Evolutionary conservation across 2,113 vertebrate species (phyloP).

Genomic region (Argyrosomus japonicus): DNA sequence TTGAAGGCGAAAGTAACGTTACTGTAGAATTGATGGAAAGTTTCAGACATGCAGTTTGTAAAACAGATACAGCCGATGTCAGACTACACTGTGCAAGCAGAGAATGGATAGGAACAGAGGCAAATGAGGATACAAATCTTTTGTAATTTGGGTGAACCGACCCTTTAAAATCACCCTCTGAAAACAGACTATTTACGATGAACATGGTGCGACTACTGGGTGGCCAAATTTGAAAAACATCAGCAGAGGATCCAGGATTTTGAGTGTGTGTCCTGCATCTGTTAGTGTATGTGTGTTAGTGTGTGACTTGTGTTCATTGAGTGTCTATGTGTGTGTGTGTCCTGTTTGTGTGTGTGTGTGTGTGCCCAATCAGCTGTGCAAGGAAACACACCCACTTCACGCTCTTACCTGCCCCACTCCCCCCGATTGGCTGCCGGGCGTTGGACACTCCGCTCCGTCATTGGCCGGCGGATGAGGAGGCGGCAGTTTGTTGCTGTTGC

Average conservation of each 20-base stretch:
- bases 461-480: constrained; percentile 71
- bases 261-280: not conserved
- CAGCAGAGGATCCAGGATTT: not conserved
- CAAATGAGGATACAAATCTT: not conserved
- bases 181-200: not conserved
- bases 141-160: not conserved
- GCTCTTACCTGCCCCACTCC: constrained; percentile 1
- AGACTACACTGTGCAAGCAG: too few species aligned
- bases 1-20: too few species aligned
- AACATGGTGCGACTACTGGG: not conserved
- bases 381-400: constrained; percentile 45
- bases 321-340: not conserved
- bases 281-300: not conserved
- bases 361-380: constrained; percentile 62
- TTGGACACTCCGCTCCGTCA: constrained; percentile 49
- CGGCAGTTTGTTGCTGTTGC: constrained; percentile 84
- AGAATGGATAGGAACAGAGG: not conserved
- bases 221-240: too few species aligned
- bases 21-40: too few species aligned
- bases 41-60: too few species aligned
- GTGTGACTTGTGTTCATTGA: not conserved
- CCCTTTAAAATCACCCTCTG: not conserved
- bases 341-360: constrained; percentile 32
- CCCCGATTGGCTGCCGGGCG: constrained; percentile 67
- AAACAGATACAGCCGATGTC: too few species aligned